Conservation (phyloP, 2,888 invertebrate species). For the Andrena camellia region DNA sequence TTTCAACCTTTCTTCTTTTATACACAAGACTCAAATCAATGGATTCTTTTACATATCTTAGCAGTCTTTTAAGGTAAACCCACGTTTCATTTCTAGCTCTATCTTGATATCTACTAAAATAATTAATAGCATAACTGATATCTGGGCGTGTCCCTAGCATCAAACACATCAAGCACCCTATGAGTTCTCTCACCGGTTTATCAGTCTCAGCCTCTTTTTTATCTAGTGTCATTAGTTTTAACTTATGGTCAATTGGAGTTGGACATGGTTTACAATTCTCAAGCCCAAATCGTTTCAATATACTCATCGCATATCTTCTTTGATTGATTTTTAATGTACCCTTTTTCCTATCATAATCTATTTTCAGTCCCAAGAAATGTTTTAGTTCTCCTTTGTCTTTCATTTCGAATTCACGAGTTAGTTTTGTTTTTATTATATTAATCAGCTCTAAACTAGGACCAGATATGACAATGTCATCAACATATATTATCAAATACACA, state of each 20-base stretch:
- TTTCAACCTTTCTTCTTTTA: not conserved
- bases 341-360: not conserved
- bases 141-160: slow-evolving; percentile 28
- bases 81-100: not conserved
- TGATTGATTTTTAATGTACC: not conserved
- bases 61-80: not conserved
- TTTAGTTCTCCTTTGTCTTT: not conserved
- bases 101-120: slow-evolving; percentile 29
- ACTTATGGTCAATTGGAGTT: not conserved
- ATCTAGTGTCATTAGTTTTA: not conserved
- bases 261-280: not conserved
- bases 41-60: slow-evolving; percentile 15
- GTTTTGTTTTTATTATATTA: not conserved
- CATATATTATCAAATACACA: not conserved
- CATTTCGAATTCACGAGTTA: not conserved
- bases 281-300: not conserved
- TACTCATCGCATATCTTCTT: not conserved
- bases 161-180: slow-evolving; percentile 33
- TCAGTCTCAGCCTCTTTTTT: no score
- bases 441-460: not conserved
- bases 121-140: slow-evolving; percentile 25
- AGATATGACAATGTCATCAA: not conserved
- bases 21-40: not conserved
- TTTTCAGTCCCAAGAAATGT: not conserved
- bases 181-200: slow-evolving; percentile 18